Percentiles rank a stretch among this genome's conserved stretches.
These are phyloP conservation scores for Propsilocerus akamusi DNA, from an alignment of 1,140 invertebrate species.

Conservation along the genomic window DNA sequence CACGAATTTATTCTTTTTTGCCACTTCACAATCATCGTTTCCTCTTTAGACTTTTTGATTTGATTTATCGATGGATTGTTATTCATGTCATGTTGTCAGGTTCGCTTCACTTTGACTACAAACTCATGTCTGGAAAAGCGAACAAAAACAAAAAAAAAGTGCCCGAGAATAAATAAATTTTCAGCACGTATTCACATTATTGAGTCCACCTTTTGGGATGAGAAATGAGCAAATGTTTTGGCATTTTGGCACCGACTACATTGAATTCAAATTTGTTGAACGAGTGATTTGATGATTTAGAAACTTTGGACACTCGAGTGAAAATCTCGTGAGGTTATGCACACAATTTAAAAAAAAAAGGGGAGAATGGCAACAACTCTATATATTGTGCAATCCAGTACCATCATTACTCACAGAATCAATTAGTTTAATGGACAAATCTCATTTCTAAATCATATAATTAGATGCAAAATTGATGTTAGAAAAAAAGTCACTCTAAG, in stretches of 20 bases:
- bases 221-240: too few relatives aligned
- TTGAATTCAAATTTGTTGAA: constrained; percentile 2
- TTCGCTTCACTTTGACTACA: background rate
- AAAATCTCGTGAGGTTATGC: too few relatives aligned
- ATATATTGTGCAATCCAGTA: too few relatives aligned
- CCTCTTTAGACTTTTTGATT: background rate
- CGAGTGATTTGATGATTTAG: constrained; percentile 1
- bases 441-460: too few relatives aligned
- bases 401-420: too few relatives aligned
- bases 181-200: background rate
- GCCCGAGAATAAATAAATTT: background rate
- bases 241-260: background rate
- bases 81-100: background rate
- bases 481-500: too few relatives aligned
- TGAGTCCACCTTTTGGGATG: background rate
- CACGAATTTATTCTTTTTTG: too few relatives aligned
- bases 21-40: constrained; percentile 3
- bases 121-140: background rate
- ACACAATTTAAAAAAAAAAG: too few relatives aligned
- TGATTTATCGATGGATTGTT: background rate
- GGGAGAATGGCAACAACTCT: too few relatives aligned
- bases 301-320: too few relatives aligned
- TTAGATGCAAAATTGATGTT: too few relatives aligned
- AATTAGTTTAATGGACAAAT: too few relatives aligned
- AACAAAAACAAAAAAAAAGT: background rate